Conservation (phyloP, 2,113 vertebrate species). For the Drymodes brunneopygia region DNA sequence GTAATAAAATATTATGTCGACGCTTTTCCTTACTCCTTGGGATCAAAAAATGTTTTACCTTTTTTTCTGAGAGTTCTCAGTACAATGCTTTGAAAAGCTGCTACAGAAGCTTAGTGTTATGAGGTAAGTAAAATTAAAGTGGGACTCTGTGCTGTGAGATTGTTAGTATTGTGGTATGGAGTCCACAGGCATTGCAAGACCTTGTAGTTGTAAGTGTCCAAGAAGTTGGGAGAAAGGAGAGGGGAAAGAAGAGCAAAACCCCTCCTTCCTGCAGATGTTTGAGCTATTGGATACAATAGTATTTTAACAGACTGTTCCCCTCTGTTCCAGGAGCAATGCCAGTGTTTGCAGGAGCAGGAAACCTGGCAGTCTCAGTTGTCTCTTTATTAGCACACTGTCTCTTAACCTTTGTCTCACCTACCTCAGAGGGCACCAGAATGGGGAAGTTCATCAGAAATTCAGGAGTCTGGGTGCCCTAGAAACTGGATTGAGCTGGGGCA, state of each 20-base stretch:
- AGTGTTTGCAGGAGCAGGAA: not conserved
- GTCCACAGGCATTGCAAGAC: not conserved
- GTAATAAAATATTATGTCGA: not conserved
- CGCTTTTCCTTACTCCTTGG: not conserved
- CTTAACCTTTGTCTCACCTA: not conserved
- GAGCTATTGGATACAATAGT: not conserved
- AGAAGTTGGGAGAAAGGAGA: not conserved
- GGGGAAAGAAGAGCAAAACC: not conserved
- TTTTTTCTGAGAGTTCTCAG: not conserved
- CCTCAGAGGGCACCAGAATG: not conserved
- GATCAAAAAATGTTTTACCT: not conserved
- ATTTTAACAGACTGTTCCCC: not conserved
- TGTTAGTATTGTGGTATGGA: not conserved
- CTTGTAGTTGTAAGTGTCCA: not conserved
- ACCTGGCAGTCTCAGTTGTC: not conserved
- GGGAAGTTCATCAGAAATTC: not conserved
- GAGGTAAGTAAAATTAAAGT: not conserved
- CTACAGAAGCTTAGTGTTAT: not conserved
- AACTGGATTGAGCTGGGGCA: not conserved
- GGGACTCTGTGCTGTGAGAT: not conserved
- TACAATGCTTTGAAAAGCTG: not conserved
- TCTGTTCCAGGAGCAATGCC: constrained; percentile 14
- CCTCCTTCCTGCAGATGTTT: not conserved
- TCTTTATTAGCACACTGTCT: not conserved
- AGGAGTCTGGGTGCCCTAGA: not conserved